A percentile compares a stretch with the other conserved stretches of the same genome.
Evolutionary conservation across 2,797 vertebrate species (phyloP).

Genomic region (Sus cebifrons): DNA sequence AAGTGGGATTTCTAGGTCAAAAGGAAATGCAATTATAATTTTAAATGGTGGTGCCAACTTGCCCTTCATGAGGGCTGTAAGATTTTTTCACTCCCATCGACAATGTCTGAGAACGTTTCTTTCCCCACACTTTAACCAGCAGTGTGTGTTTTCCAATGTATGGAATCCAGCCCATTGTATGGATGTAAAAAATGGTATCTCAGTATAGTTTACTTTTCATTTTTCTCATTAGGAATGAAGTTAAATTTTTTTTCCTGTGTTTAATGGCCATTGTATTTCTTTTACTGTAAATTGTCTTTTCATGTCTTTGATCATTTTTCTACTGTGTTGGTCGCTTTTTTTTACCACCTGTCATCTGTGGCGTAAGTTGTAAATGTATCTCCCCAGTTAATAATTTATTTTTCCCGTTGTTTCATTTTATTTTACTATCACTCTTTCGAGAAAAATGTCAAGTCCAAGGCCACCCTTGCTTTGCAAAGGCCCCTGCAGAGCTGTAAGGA

Average conservation of each 20-base stretch:
- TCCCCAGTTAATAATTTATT: not conserved
- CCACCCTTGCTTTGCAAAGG: not conserved
- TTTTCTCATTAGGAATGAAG: conserved; percentile 45
- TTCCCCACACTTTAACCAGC: not conserved
- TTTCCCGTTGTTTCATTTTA: conserved; percentile 37
- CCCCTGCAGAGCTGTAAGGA: not conserved
- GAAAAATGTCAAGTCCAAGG: not conserved
- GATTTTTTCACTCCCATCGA: not conserved
- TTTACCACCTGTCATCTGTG: not conserved
- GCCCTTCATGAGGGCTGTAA: not conserved
- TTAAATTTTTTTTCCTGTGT: conserved; percentile 11
- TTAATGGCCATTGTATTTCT: conserved; percentile 8
- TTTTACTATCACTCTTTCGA: not conserved
- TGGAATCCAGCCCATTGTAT: not conserved
- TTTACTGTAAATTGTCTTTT: not conserved
- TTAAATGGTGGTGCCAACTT: not conserved
- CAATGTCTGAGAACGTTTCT: not conserved
- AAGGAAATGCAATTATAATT: conserved; percentile 43
- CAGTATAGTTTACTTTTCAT: not conserved
- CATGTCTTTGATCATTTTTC: conserved; percentile 25
- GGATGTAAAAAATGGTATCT: not conserved
- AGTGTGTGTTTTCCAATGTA: not conserved
- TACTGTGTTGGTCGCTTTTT: not conserved
- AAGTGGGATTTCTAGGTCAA: conserved; percentile 41
- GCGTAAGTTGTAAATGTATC: not conserved